A percentile compares a stretch with the other conserved stretches of the same genome.
Conservation (phyloP, 2,113 vertebrate species). For the Ammodramus savannarum region DNA sequence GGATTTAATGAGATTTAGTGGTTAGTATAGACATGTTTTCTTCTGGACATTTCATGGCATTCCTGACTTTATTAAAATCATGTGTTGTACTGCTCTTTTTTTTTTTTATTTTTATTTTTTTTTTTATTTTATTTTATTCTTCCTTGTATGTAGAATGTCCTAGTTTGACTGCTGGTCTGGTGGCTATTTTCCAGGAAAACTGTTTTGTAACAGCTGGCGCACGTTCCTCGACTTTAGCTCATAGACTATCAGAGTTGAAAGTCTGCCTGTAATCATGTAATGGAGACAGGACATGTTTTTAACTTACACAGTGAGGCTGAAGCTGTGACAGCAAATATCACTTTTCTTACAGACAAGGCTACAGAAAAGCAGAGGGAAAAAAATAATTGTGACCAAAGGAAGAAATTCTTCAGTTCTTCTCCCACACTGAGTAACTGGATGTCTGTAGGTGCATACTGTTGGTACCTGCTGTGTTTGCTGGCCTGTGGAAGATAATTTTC, state of each 20-base stretch:
- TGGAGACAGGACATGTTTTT: constrained; percentile 48
- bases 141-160: constrained; percentile 70
- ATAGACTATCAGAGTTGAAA: constrained; percentile 60
- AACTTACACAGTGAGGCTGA: neutral
- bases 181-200: constrained; percentile 69
- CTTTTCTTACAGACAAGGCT: constrained; percentile 1
- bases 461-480: constrained; percentile 24
- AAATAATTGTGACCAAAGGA: neutral
- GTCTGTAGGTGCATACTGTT: neutral
- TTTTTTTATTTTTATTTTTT: neutral
- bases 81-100: constrained; percentile 38
- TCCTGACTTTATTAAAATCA: constrained; percentile 66
- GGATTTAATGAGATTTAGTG: neutral
- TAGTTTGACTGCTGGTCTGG: constrained; percentile 67
- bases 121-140: constrained; percentile 1
- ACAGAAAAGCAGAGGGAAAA: neutral
- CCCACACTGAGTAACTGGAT: neutral
- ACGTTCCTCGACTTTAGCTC: constrained; percentile 44
- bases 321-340: constrained; percentile 27
- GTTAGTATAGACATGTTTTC: constrained; percentile 58
- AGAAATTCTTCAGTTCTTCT: constrained; percentile 14
- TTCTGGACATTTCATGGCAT: constrained; percentile 63
- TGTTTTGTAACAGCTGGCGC: constrained; percentile 72
- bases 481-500: neutral
- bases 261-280: constrained; percentile 57